Base-by-base conservation (phyloP, 2,797 vertebrate genomes). In the Xenops minutus region DNA sequence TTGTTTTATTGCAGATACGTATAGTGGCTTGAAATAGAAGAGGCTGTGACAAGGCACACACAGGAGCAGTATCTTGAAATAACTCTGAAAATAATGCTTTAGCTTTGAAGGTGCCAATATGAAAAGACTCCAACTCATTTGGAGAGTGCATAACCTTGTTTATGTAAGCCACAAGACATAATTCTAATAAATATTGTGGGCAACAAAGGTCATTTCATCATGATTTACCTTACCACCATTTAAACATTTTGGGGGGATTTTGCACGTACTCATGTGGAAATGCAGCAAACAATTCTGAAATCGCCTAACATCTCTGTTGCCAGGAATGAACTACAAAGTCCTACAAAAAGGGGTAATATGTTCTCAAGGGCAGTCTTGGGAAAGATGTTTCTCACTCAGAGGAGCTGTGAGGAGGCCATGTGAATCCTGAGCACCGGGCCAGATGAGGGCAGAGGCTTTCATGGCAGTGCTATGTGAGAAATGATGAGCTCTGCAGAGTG, bases 401-500 rank as follows among this genome's bases (percentile, higher is more conserved):
- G 39, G 59, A 73, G 26, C 36, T 89, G 18, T 39, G 63, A 61
- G 56, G 9, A 74, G 20, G 18, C 56, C 15, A 30, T 37, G 29
- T 55, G 61, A 69, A 71, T 37, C 55, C 24, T 29, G 56, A 75
- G 23, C 46, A 49, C 27, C 17, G 18, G 34, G 30, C 44, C 61
- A 80, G 49, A 37, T 85, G 37, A 68, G 20, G 27, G 19, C 73
- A 85, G 59, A 63, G 61, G 15, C 41, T 79, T 89, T 80, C 72
- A 64, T 36, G 52, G 34, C 27, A 51, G n/a, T 34, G 36, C 56
- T 52, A 43, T 2, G 16, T 54, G 64, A 83, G 78, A 95, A 94
- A 67, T 64, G 32, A 96, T 92, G 91, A 93, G 85, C 66, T 93
- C 63, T 92, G 93, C 93, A 89, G 61, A 77, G 75, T n/a, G 17